These are phyloP conservation scores for Trichacis sp. DNA, from an alignment of 2,888 invertebrate genomes.

Conservation along the genomic window DNA sequence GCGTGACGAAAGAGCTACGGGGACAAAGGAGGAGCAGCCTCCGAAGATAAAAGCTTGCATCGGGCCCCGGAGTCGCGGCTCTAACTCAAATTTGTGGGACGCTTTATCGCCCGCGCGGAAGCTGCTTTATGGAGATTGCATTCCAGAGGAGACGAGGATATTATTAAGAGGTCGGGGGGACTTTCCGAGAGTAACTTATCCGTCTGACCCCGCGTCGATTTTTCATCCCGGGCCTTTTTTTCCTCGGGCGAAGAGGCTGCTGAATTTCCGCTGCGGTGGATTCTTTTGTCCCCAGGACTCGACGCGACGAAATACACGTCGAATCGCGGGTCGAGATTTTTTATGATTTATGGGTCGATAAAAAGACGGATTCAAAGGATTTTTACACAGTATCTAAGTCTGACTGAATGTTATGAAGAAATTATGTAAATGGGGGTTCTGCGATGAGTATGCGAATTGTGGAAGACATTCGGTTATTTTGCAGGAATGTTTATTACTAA, in stretches of 20 bases:
- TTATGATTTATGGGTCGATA: too few relatives aligned
- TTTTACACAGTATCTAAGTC: too few relatives aligned
- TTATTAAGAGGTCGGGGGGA: conserved; percentile 60
- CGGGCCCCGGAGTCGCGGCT: conserved; percentile 25
- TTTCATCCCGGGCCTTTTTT: conserved; percentile 32
- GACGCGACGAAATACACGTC: conserved; percentile 20
- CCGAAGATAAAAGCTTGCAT: conserved; percentile 14
- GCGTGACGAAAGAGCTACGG: conserved; percentile 34
- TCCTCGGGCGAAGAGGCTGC: conserved; percentile 8
- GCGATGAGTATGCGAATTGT: too few relatives aligned
- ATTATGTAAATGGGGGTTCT: too few relatives aligned
- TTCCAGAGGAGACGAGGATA: conserved; percentile 54
- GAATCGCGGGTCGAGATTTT: conserved; percentile 9
- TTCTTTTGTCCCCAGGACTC: conserved; percentile 10
- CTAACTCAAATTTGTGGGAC: conserved; percentile 55
- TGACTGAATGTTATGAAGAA: too few relatives aligned
- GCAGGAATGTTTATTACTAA: too few relatives aligned
- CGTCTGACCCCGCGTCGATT: conserved; percentile 36
- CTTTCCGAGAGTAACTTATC: conserved; percentile 40
- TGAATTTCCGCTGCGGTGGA: conserved; percentile 25
- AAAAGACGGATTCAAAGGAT: too few relatives aligned
- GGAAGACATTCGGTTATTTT: too few relatives aligned
- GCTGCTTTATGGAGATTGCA: conserved; percentile 66
- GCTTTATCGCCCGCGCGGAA: conserved; percentile 52
- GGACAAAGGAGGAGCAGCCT: conserved; percentile 25